Base-by-base conservation (phyloP, 2,888 invertebrate genomes). In the Netelia melanura region DNA sequence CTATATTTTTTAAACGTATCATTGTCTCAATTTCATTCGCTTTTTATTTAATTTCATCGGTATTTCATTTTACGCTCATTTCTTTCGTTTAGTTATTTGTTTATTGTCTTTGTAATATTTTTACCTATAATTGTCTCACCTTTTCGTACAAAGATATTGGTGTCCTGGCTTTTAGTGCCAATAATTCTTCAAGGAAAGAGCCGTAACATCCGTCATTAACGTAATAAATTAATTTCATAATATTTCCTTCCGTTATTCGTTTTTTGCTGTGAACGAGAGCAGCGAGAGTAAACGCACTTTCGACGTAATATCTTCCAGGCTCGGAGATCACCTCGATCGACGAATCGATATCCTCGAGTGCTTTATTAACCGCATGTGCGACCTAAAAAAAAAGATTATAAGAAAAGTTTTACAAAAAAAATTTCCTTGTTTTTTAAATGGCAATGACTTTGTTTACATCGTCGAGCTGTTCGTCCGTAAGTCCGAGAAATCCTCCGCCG, bases 191-290 rank as follows among this genome's bases (percentile, higher is more conserved):
- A 89, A 96, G 95, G 92, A 96, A 96, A 1, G 95, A 95, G 44
- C 95, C 96, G 89, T 96, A 96, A 48, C 95, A 95, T 3, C 96
- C 96, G 88, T 96, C 96, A 89, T 95, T 96, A 30, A 96, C 91
- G 88, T 96, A 96, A 92, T 96, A 96, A 95, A 95, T 95, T 79
- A 89, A 88, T 52, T 86, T 87, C 10, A 84, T 79, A 87, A 90
- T 83, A 2, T 88, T 89, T 0, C 76, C 84, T 2, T 89, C 89
- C 0, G 30, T 62, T 5, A 94, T 92, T n/a, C 93, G 90, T 62
- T 94, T 94, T 87, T 95, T 95, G 14, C 95, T 90, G 87, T 96
- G 95, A 75, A 96, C 92, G 85, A 94, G 95, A 56, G 95, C 94
- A 48, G 94, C 94, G 11, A 96, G 91, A n/a, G 95, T 95, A 89